Conservation (phyloP, 2,113 vertebrate species). For the Notarius quadriscutis region DNA sequence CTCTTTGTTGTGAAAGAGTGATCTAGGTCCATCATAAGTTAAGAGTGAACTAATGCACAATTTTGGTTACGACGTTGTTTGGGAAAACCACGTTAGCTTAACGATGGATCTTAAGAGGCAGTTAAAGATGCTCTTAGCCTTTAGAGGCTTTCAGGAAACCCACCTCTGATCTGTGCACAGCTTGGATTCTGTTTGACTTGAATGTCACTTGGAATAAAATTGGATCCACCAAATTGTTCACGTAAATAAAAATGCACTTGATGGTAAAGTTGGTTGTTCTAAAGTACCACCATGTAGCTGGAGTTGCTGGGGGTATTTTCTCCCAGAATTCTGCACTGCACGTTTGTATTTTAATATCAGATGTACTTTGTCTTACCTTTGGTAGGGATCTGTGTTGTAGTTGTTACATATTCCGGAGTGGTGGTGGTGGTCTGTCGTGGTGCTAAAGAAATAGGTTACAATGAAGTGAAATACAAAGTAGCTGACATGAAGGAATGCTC, state of each 20-base stretch:
- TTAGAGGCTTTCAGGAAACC: no score
- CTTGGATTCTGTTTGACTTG: neutral
- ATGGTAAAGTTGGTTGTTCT: neutral
- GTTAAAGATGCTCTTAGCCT: no score
- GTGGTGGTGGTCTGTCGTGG: neutral
- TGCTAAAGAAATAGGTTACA: neutral
- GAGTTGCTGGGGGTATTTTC: neutral
- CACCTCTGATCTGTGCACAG: neutral
- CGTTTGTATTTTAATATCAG: neutral
- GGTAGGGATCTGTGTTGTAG: neutral
- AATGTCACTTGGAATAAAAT: neutral
- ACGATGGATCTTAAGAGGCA: no score
- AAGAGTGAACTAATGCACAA: no score
- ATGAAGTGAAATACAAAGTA: neutral
- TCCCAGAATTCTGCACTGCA: neutral
- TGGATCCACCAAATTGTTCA: neutral
- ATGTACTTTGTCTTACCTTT: neutral
- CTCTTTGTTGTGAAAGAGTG: no score
- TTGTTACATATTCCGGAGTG: neutral
- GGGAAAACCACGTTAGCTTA: no score
- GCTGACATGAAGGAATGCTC: neutral
- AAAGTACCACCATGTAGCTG: neutral
- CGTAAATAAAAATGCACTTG: neutral
- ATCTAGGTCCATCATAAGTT: no score
- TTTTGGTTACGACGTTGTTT: no score